phyloP scores from a whole-genome alignment of 2,113 vertebrate species.

The Todiramphus saurophagus region DNA sequence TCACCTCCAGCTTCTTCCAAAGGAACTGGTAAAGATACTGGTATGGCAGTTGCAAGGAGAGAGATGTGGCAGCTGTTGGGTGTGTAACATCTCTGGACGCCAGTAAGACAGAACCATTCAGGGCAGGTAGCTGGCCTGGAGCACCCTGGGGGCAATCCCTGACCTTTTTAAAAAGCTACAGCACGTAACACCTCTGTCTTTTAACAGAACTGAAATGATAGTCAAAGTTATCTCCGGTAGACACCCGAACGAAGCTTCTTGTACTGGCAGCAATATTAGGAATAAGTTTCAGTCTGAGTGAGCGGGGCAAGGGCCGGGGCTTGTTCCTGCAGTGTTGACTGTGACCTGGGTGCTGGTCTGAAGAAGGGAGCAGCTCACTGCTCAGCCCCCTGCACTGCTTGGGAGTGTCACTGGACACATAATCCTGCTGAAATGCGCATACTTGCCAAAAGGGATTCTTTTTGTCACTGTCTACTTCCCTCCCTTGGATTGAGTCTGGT shows the following conservation, averaged over 20 bases:
- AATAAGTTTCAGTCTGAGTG: background rate
- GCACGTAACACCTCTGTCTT: rapidly evolving
- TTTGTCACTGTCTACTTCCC: background rate
- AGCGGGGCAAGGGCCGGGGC: background rate
- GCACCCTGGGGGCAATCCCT: background rate
- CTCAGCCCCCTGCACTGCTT: background rate
- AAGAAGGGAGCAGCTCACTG: background rate
- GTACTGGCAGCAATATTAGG: background rate
- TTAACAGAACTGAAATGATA: background rate
- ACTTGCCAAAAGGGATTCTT: background rate
- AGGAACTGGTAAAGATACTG: background rate
- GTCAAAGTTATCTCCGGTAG: background rate
- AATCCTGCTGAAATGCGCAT: background rate
- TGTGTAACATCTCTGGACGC: background rate
- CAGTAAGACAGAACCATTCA: background rate
- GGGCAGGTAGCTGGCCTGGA: background rate
- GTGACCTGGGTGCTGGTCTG: background rate
- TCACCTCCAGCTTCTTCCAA: background rate
- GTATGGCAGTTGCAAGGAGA: background rate
- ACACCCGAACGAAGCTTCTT: background rate
- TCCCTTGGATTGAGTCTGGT: background rate
- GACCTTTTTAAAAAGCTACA: background rate
- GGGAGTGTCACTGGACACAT: background rate
- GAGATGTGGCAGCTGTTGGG: background rate
- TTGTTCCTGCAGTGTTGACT: background rate